Base-by-base conservation (phyloP, 2,797 vertebrate genomes). In the Kryptopterus vitreolus region DNA sequence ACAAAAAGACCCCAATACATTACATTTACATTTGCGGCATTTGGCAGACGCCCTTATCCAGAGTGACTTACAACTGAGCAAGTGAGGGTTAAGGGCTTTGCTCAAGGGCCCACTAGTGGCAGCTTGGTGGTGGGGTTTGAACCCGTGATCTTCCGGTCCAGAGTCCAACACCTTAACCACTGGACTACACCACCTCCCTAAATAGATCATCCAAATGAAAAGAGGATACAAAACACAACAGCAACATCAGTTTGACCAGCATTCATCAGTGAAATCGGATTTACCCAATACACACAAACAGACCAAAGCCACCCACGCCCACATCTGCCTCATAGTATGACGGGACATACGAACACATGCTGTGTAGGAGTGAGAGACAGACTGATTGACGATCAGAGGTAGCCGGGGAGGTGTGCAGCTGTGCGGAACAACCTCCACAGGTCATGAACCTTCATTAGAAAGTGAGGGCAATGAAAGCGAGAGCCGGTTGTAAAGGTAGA, bases 351-450 rank as follows among this genome's bases (percentile, higher is more conserved):
- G 78, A 20, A 77, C 73, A 52, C 73, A 80, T 74, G 80, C 55
- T 59, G 29, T 57, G 16, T 48, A 46, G 18, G 58, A 69, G 61
- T 75, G 50, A 61, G 78, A 82, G 90, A 91, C 90, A 91, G 90
- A 88, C 89, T 87, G 89, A 83, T 78, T 76, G 65, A 68, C 81
- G 50, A 76, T 70, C 81, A 68, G 81, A 82, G 73, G 81, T 65
- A 79, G 76, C 74, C 57, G 0, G 55, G 59, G 46, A 69, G 46
- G 46, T 24, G 50, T 48, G 71, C 52, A 74, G 69, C 55, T 76
- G 65, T 46, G 55, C 26, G 29, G 31, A 70, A 59, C 77, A 81
- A 57, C 55, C 26, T 74, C 57, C 35, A 58, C 3, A 24, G 66
- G 80, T 86, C 84, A 82, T 63, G 74, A 81, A 83, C 76, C 73